Evolutionary conservation across 2,888 invertebrate species (phyloP).

Genomic region (Macrophya alboannulata): DNA sequence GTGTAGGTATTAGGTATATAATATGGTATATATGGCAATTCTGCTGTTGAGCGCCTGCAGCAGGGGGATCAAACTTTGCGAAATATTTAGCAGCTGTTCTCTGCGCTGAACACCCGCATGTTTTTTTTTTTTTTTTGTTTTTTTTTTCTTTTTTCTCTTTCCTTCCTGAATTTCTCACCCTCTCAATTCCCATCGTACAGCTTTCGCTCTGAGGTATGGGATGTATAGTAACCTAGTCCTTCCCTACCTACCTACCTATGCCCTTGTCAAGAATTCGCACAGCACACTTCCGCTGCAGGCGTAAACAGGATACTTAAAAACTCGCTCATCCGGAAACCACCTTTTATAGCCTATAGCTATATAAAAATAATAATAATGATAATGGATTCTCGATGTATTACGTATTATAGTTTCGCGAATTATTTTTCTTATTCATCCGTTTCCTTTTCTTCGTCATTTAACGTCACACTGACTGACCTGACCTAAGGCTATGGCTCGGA

Average conservation of each 20-base stretch:
- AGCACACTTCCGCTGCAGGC: slow-evolving; percentile 48
- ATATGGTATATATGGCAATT: background rate
- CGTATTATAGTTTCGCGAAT: background rate
- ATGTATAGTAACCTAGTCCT: background rate
- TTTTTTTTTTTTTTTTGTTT: background rate
- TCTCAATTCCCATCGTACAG: background rate
- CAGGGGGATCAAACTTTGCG: slow-evolving; percentile 60
- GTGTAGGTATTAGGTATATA: background rate
- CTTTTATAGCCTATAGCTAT: slow-evolving; percentile 1
- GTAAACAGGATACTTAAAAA: slow-evolving; percentile 49
- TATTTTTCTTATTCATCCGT: background rate
- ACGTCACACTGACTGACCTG: background rate
- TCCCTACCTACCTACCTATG: background rate
- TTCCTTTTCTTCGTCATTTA: background rate
- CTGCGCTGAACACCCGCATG: slow-evolving; percentile 28
- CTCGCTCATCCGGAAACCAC: slow-evolving; percentile 43
- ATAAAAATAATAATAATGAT: background rate
- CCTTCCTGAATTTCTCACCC: slow-evolving; percentile 21
- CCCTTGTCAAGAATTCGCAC: slow-evolving; percentile 47
- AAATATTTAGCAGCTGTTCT: slow-evolving; percentile 65
- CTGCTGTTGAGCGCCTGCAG: background rate
- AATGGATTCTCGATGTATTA: background rate
- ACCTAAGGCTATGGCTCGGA: background rate
- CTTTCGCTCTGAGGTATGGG: background rate
- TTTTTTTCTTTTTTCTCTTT: background rate